Conservation (phyloP, 2,797 vertebrate species). For the Eulemur coronatus region DNA sequence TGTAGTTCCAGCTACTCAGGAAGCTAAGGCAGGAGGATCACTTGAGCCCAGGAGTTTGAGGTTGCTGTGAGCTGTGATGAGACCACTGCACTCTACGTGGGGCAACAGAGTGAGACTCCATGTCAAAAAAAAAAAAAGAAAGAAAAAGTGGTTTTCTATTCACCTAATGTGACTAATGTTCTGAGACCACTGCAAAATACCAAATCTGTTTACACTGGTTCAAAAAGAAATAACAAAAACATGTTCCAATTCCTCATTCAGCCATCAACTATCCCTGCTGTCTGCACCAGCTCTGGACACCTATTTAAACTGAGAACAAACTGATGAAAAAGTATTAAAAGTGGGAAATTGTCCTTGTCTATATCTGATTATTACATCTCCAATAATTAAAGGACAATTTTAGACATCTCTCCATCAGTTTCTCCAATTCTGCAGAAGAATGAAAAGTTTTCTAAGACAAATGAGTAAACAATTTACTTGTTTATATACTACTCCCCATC, state of each 20-base stretch:
- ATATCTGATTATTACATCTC: background rate
- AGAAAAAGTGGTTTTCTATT: conserved; percentile 22
- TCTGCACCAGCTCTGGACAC: background rate
- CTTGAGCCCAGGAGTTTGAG: background rate
- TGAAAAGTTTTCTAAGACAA: conserved; percentile 7
- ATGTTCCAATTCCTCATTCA: background rate
- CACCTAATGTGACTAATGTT: background rate
- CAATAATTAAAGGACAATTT: background rate
- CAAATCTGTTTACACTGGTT: background rate
- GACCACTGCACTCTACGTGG: background rate
- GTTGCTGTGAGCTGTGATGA: background rate
- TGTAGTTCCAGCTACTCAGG: background rate
- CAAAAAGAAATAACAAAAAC: background rate
- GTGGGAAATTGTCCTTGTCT: background rate
- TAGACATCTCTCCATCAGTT: background rate
- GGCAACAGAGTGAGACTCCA: background rate
- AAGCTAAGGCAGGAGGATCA: background rate
- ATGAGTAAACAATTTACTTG: background rate
- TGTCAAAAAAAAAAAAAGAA: too few relatives aligned
- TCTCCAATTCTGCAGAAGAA: background rate
- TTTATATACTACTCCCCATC: background rate
- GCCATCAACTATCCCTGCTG: background rate
- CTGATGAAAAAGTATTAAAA: background rate
- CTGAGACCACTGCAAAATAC: background rate
- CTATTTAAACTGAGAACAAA: background rate